Percentiles rank a stretch among this genome's conserved stretches.
Conservation (phyloP, 2,888 invertebrate genomes). For the Mimumesa dahlbomi region DNA sequence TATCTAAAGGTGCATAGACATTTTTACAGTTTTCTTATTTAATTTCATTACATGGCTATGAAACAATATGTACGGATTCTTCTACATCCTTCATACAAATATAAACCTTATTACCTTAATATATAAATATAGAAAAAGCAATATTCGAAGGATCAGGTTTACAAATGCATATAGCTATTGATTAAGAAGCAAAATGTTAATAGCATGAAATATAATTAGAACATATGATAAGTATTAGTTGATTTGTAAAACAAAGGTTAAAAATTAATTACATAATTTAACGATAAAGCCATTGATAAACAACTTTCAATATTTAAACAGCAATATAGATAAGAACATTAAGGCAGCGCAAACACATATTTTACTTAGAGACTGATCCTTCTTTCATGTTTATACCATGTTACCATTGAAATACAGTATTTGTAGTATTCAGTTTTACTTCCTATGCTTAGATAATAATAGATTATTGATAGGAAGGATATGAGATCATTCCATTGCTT, state of each 20-base stretch:
- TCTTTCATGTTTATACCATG: slow-evolving; percentile 38
- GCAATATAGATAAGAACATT: too few relatives aligned
- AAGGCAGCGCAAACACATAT: not conserved
- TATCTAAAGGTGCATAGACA: slow-evolving; percentile 41
- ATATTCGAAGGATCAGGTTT: slow-evolving; percentile 49
- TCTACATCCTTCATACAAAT: slow-evolving; percentile 54
- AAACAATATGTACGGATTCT: slow-evolving; percentile 46
- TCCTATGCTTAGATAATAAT: slow-evolving; percentile 56
- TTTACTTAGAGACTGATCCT: slow-evolving; percentile 38
- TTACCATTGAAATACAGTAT: slow-evolving; percentile 43
- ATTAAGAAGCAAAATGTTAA: slow-evolving; percentile 7
- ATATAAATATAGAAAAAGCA: slow-evolving; percentile 62
- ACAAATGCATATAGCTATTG: slow-evolving; percentile 34
- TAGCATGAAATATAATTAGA: not conserved
- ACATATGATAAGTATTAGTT: too few relatives aligned
- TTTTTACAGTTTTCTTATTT: slow-evolving; percentile 41
- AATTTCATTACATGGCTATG: slow-evolving; percentile 50
- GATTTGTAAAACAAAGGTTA: too few relatives aligned
- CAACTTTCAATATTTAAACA: too few relatives aligned
- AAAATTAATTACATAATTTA: too few relatives aligned
- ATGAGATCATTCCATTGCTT: slow-evolving; percentile 70
- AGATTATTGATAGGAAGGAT: slow-evolving; percentile 63
- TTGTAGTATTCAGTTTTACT: slow-evolving; percentile 33
- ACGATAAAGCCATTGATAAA: too few relatives aligned
- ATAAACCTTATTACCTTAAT: slow-evolving; percentile 48